Percentiles rank a stretch among this genome's conserved stretches.
These are phyloP conservation scores for Arctopsyche grandis DNA, from an alignment of 1,140 invertebrate genomes.

Conservation along the genomic window DNA sequence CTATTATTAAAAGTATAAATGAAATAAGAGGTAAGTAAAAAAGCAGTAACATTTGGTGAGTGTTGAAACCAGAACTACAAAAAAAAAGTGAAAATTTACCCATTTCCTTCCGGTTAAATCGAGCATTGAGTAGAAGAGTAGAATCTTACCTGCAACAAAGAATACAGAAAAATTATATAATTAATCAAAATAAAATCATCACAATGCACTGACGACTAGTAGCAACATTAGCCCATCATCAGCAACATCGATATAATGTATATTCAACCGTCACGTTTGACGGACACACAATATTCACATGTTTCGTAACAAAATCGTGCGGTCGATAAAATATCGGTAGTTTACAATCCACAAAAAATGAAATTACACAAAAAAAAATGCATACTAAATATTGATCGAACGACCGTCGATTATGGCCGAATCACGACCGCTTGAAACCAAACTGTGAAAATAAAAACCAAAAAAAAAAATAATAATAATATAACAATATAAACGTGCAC, in stretches of 20 bases:
- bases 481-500: not conserved
- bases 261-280: not conserved
- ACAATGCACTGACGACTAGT: not conserved
- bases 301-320: conserved; percentile 17
- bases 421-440: not conserved
- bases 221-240: too few species aligned
- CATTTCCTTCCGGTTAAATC: too few species aligned
- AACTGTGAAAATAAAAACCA: conserved; percentile 11
- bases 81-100: too few species aligned
- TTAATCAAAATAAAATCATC: not conserved
- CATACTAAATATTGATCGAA: conserved; percentile 5
- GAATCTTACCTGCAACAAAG: not conserved
- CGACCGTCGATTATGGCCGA: not conserved
- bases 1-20: too few species aligned
- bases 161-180: not conserved
- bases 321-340: not conserved
- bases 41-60: too few species aligned
- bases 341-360: not conserved
- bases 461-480: not conserved
- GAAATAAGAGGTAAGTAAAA: too few species aligned
- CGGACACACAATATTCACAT: not conserved
- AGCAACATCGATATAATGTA: not conserved
- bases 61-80: too few species aligned
- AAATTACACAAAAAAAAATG: not conserved
- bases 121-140: too few species aligned